phyloP scores from a whole-genome alignment of 2,888 invertebrate genomes.

The Lacanobia oleracea region DNA sequence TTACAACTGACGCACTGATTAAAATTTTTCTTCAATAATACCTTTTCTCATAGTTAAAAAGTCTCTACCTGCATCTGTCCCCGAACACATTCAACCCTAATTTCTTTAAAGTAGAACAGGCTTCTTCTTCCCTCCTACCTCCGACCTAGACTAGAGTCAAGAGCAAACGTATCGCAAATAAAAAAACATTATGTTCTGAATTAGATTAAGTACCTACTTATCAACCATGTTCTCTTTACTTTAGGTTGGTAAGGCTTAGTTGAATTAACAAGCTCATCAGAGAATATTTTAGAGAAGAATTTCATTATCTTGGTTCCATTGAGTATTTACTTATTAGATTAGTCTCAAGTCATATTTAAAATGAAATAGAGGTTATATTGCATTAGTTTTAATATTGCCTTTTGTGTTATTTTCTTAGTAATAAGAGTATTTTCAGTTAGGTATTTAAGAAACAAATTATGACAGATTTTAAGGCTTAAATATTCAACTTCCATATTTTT shows the following conservation, averaged over 20 bases:
- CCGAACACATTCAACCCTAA: too few species aligned
- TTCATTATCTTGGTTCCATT: conserved; percentile 19
- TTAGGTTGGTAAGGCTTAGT: neutral
- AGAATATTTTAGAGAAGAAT: conserved; percentile 23
- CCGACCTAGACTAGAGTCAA: too few species aligned
- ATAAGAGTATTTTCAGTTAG: too few species aligned
- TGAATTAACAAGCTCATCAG: conserved; percentile 12
- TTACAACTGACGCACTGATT: too few species aligned
- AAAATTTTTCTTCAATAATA: neutral
- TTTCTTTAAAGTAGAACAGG: too few species aligned
- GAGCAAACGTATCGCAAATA: too few species aligned
- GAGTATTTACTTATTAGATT: conserved; percentile 4
- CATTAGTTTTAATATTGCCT: neutral
- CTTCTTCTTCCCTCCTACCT: too few species aligned
- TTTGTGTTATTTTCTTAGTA: neutral
- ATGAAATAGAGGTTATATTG: neutral
- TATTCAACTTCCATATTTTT: neutral
- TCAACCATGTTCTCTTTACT: neutral
- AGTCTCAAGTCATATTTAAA: neutral
- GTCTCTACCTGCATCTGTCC: too few species aligned
- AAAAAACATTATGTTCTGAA: neutral
- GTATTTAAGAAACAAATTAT: too few species aligned
- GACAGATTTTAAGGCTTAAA: too few species aligned
- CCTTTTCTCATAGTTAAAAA: neutral
- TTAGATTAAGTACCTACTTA: neutral